Evolutionary conservation across 2,113 vertebrate genomes (phyloP).

Genomic region (Tragelaphus strepsiceros): DNA sequence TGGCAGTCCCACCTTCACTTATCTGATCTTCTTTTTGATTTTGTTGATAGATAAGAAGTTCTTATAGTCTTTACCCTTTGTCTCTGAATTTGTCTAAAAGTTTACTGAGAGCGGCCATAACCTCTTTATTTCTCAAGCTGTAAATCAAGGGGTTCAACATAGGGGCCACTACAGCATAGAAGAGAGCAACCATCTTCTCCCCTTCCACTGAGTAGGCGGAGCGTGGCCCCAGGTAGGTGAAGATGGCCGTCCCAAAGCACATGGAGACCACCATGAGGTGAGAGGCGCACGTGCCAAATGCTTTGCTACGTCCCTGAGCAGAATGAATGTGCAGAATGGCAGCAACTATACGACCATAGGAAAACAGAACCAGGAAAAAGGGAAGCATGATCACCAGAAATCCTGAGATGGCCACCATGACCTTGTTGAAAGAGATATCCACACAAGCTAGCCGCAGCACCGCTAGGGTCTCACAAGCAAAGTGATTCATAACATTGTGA

Average conservation of each 20-base stretch:
- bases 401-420: slow-evolving; percentile 50
- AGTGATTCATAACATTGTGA: slow-evolving; percentile 51
- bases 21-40: not conserved
- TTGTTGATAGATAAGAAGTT: not conserved
- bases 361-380: slow-evolving; percentile 56
- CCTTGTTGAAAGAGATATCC: slow-evolving; percentile 55
- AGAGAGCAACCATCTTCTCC: slow-evolving; percentile 47
- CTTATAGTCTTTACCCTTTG: not conserved
- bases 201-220: not conserved
- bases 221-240: slow-evolving; percentile 44
- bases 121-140: slow-evolving; percentile 64
- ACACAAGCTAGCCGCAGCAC: slow-evolving; percentile 55
- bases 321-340: slow-evolving; percentile 37
- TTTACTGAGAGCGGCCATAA: slow-evolving; percentile 35
- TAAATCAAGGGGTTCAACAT: slow-evolving; percentile 65
- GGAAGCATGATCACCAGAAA: slow-evolving; percentile 59
- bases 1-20: not conserved
- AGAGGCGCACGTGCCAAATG: slow-evolving; percentile 47
- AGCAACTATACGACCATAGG: not conserved
- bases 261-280: slow-evolving; percentile 52
- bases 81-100: slow-evolving; percentile 19
- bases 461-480: slow-evolving; percentile 56
- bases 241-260: slow-evolving; percentile 49
- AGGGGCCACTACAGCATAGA: slow-evolving; percentile 49
- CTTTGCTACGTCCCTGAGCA: slow-evolving; percentile 28